These are phyloP conservation scores for Petrocephalus sullivani DNA, from an alignment of 2,797 vertebrate genomes.

Conservation along the genomic window DNA sequence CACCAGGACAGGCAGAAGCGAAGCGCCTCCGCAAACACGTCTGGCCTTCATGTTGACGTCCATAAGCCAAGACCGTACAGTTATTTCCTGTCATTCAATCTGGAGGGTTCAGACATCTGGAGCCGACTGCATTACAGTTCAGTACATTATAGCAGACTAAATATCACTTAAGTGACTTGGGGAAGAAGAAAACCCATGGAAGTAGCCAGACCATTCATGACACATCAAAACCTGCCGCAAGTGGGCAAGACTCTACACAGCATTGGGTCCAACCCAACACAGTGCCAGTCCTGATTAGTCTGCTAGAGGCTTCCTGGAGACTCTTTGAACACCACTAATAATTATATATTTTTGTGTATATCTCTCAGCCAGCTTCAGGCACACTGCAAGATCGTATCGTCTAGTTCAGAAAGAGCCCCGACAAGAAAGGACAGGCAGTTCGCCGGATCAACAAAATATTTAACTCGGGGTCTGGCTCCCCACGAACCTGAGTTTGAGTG, in stretches of 20 bases:
- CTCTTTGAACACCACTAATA: not conserved
- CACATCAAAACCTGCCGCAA: not conserved
- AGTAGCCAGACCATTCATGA: not conserved
- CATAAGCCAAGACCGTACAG: not conserved
- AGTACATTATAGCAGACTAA: not conserved
- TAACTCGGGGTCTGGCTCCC: not conserved
- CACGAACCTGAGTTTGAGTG: not conserved
- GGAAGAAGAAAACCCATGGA: not conserved
- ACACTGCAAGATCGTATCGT: not conserved
- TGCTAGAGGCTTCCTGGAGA: not conserved
- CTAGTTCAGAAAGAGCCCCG: not conserved
- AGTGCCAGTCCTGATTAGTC: not conserved
- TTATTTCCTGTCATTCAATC: constrained; percentile 13
- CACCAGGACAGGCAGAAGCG: not conserved
- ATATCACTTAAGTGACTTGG: constrained; percentile 4
- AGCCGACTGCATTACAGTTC: constrained; percentile 5
- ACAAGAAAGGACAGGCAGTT: not conserved
- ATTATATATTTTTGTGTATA: not conserved
- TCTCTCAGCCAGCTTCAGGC: not conserved
- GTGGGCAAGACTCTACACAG: not conserved
- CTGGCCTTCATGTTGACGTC: constrained; percentile 1
- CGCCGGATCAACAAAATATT: not conserved
- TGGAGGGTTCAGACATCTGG: constrained; percentile 12
- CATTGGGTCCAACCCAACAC: not conserved
- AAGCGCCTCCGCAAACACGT: not conserved